Evolutionary conservation across 1,140 invertebrate species (phyloP).

Genomic region (Periplaneta americana): DNA sequence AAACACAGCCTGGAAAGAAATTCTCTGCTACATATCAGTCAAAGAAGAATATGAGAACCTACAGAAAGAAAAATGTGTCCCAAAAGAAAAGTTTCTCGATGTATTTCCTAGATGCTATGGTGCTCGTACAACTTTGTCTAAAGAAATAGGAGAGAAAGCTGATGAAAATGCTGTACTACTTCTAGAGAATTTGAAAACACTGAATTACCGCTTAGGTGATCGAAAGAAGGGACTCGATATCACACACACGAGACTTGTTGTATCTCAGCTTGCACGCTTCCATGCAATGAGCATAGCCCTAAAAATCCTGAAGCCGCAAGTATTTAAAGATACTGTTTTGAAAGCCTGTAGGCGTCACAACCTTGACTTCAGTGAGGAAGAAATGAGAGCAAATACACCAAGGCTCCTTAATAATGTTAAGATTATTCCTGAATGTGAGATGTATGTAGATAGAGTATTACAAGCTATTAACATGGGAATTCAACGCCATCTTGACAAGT

Average conservation of each 20-base stretch:
- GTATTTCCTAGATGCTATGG: slow-evolving; percentile 1
- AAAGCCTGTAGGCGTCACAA: neutral
- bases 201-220: slow-evolving; percentile 2
- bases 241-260: neutral
- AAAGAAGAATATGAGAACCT: neutral
- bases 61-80: slow-evolving; percentile 2
- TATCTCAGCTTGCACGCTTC: slow-evolving; percentile 7
- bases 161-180: slow-evolving; percentile 8
- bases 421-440: slow-evolving; percentile 3
- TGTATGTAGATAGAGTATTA: neutral
- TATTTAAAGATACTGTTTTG: slow-evolving; percentile 4
- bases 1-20: slow-evolving; percentile 2
- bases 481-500: neutral
- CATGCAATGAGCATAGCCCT: slow-evolving; percentile 5
- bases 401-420: neutral
- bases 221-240: neutral
- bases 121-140: neutral
- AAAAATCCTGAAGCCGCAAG: slow-evolving; percentile 6
- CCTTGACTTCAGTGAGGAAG: neutral
- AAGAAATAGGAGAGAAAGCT: neutral
- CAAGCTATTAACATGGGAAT: neutral
- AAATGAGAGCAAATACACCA: neutral
- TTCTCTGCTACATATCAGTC: neutral
- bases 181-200: slow-evolving; percentile 4
- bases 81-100: neutral